Evolutionary conservation across 2,797 vertebrate genomes (phyloP).

Genomic region (Coranthus polyacanthus): DNA sequence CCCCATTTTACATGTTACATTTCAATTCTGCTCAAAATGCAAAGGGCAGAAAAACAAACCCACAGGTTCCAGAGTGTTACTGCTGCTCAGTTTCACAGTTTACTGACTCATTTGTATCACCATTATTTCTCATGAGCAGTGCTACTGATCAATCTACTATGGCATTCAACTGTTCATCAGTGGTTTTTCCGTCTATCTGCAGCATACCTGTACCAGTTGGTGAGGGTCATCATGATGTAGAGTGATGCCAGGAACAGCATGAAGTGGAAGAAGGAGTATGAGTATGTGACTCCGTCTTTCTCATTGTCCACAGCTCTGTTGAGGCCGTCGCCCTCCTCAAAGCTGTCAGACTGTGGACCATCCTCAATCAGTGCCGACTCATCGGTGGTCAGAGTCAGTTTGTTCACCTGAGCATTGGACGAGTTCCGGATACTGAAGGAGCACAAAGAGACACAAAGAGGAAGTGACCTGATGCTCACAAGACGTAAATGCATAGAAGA

Average conservation of each 20-base stretch:
- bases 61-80: no score
- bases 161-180: no score
- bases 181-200: no score
- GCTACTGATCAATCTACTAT: no score
- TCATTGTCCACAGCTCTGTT: constrained; percentile 94
- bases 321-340: constrained; percentile 84
- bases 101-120: no score
- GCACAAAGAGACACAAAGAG: no score
- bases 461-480: no score
- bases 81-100: no score
- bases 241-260: constrained; percentile 98
- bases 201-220: constrained; percentile 91
- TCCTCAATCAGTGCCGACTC: constrained; percentile 97
- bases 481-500: not conserved
- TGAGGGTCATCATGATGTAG: constrained; percentile 99
- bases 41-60: no score
- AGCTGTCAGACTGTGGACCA: constrained; percentile 85
- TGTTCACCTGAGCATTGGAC: constrained; percentile 95
- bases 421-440: constrained; percentile 93
- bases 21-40: no score
- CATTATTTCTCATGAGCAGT: no score
- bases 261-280: constrained; percentile 99
- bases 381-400: constrained; percentile 94
- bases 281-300: constrained; percentile 95
- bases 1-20: no score